Evolutionary conservation across 2,888 invertebrate species (phyloP).

Genomic region (Acrocyrtus sp.): DNA sequence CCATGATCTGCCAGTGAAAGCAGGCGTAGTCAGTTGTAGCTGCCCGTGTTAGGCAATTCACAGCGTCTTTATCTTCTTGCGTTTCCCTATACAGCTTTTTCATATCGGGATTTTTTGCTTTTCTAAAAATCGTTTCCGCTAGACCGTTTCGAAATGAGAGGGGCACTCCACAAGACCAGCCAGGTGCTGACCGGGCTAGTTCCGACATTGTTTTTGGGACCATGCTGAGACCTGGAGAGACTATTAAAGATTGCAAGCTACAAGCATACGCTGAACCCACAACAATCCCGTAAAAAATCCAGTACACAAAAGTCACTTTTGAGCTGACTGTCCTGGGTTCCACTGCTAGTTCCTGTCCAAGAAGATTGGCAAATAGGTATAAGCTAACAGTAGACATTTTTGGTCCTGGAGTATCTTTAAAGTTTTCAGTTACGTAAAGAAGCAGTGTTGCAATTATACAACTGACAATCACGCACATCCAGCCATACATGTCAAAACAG

Average conservation of each 20-base stretch:
- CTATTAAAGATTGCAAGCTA: slow-evolving; percentile 32
- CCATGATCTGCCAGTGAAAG: slow-evolving; percentile 35
- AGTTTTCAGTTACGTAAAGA: slow-evolving; percentile 1
- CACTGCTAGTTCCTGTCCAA: slow-evolving; percentile 2
- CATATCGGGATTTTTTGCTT: slow-evolving; percentile 19
- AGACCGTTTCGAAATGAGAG: slow-evolving; percentile 12
- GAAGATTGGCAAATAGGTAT: slow-evolving; percentile 7
- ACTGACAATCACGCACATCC: slow-evolving; percentile 2
- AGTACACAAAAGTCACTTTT: slow-evolving; percentile 10
- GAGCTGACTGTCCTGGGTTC: neutral
- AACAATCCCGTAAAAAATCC: slow-evolving; percentile 35
- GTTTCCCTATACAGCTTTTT: slow-evolving; percentile 12
- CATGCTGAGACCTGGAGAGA: slow-evolving; percentile 8
- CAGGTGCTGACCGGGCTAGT: neutral
- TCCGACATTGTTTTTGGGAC: slow-evolving; percentile 10
- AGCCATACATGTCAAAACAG: slow-evolving; percentile 7
- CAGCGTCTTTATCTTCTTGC: slow-evolving; percentile 19
- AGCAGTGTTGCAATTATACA: neutral
- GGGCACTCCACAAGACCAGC: slow-evolving; percentile 21
- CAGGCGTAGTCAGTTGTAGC: slow-evolving; percentile 19
- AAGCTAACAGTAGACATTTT: neutral
- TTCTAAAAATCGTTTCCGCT: slow-evolving; percentile 16
- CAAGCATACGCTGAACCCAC: slow-evolving; percentile 24
- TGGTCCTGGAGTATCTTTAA: neutral
- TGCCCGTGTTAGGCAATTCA: slow-evolving; percentile 13